Evolutionary conservation across 2,888 invertebrate species (phyloP), one percentile per base, ranked within the genome.

Genomic region (Seira ritae): DNA sequence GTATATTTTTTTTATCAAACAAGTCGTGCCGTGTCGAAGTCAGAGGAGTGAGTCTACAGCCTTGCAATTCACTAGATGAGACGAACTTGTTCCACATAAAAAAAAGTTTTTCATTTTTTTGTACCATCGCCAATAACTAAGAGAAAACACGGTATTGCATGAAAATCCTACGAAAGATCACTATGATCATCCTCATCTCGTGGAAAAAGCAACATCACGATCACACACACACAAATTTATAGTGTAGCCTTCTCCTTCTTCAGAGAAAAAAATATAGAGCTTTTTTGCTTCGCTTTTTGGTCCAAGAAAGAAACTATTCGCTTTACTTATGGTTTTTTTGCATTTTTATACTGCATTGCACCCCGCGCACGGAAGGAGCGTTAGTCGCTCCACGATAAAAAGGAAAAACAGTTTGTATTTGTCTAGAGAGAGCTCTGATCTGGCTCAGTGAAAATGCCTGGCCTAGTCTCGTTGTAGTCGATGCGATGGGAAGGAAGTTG

Each of bases 401-500:
- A 55, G 17, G 17, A 55, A 55, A 55, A 55, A 4, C 31, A 31
- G 31, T 31, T 31, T 31, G 31, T 31, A 31, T 31, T 31, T 31
- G 31, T 31, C 31, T 31, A 31, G 31, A 31, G 31, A 31, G 31
- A 31, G 31, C 31, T 31, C 3, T 31, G 31, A 2, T 31, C 31
- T 31, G 31, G 31, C 31, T 31, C 31, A 31, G 31, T 31, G 31
- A 31, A 31, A 31, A 31, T 8, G 31, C 31, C 31, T 31, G 31
- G 31, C 31, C 8, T 31, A n/a, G n/a, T n/a, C n/a, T n/a, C n/a
- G n/a, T 31, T 31, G 31, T 15, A 55, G n/a, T 55, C 55, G 17
- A 12, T 55, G 55, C n/a, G 55, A 55, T 55, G 67, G 66, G 76
- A 72, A 77, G 77, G 50, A 72, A 24, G 82, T 73, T 67, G 71